Evolutionary conservation across 2,888 invertebrate species (phyloP).

Genomic region (Drosophila nr. medialis): DNA sequence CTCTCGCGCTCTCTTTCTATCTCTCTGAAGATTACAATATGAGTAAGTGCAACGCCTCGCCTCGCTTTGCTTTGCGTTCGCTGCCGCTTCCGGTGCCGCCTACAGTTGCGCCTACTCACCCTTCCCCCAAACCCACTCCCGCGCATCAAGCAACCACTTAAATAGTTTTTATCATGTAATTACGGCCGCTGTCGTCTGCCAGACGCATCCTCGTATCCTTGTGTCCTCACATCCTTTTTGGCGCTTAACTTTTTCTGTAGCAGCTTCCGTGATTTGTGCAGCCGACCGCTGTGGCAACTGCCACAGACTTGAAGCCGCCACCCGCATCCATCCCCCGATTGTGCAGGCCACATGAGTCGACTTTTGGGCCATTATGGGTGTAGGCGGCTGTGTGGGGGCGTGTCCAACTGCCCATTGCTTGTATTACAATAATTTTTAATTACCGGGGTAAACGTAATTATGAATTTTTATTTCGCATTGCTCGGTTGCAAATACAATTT

Average conservation of each 20-base stretch:
- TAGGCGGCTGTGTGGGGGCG: slow-evolving; percentile 41
- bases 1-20: background rate
- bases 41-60: slow-evolving; percentile 17
- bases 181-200: slow-evolving; percentile 77
- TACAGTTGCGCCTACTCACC: slow-evolving; percentile 18
- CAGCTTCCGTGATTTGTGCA: slow-evolving; percentile 78
- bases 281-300: slow-evolving; percentile 62
- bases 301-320: slow-evolving; percentile 34
- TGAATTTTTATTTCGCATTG: slow-evolving; percentile 84
- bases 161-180: slow-evolving; percentile 81
- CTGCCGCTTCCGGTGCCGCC: slow-evolving; percentile 34
- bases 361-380: slow-evolving; percentile 6
- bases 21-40: background rate
- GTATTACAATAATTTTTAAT: slow-evolving; percentile 85
- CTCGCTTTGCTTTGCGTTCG: slow-evolving; percentile 19
- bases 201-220: slow-evolving; percentile 62
- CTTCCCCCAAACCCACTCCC: background rate
- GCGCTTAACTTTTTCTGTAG: slow-evolving; percentile 41
- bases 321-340: slow-evolving; percentile 9
- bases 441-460: slow-evolving; percentile 85
- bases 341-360: slow-evolving; percentile 60
- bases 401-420: slow-evolving; percentile 69
- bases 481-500: slow-evolving; percentile 27
- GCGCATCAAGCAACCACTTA: slow-evolving; percentile 65
- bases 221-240: slow-evolving; percentile 23